Conservation (phyloP, 2,113 vertebrate genomes). For the Alosa alosa region DNA sequence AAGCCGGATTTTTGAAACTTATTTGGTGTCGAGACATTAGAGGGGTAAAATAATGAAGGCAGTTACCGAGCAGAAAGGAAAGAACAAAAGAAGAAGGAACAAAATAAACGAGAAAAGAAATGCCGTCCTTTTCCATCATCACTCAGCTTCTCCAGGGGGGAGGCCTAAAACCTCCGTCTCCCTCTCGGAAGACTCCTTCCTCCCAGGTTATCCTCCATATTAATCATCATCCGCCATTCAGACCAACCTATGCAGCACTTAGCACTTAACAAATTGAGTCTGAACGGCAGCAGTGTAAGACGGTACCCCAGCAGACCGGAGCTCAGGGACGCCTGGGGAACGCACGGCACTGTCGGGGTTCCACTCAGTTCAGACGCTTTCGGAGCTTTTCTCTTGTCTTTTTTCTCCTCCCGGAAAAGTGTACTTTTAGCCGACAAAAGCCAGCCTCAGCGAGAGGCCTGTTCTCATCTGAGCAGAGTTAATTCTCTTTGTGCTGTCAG, state of each 20-base stretch:
- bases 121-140: not conserved
- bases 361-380: not conserved
- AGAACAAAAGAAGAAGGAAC: conserved; percentile 26
- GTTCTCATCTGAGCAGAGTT: conserved; percentile 54
- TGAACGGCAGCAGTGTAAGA: conserved; percentile 57
- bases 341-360: conserved; percentile 25
- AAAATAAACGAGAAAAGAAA: not conserved
- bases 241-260: conserved; percentile 56
- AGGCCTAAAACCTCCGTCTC: not conserved
- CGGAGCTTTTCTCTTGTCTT: conserved; percentile 25
- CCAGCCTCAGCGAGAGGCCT: conserved; percentile 38
- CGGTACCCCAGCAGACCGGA: conserved; percentile 21
- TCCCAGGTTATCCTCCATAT: conserved; percentile 61
- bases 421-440: conserved; percentile 44
- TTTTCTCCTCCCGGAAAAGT: conserved; percentile 22
- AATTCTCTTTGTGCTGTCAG: conserved; percentile 43
- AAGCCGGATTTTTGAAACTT: not conserved
- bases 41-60: not conserved
- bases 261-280: conserved; percentile 69
- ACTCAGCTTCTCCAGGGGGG: conserved; percentile 52
- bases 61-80: conserved; percentile 15
- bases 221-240: conserved; percentile 62
- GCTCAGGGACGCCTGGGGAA: conserved; percentile 22
- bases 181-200: conserved; percentile 61
- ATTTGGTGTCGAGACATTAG: not conserved